Evolutionary conservation across 30 jellyfish, hydroid and myxozoan species (phyloP), one percentile per base, ranked within the genome.

Genomic region (Clytia hemisphaerica): DNA sequence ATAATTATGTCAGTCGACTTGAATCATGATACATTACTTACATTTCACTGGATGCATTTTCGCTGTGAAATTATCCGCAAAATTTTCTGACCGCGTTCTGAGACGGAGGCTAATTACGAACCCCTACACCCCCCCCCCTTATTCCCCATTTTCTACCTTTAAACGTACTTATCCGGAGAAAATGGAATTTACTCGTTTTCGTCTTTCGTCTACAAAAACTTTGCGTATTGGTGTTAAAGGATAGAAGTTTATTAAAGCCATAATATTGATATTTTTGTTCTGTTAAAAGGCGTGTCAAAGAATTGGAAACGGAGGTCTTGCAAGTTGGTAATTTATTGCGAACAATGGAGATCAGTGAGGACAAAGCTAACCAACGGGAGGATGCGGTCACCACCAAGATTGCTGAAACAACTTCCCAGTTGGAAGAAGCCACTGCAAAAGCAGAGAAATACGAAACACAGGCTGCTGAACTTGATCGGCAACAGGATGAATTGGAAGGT

Each of bases 281-380:
- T 53, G 1, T 70, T 34, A 74, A 6, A 31, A 84, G 95, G 68
- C 77, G 90, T 34, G 88, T 74, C 34, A 70, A 65, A 44, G 87
- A 75, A 44, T 87, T 84, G 27, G 95, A 84, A 37, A 75, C 79
- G 15, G 95, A 84, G 45, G 89, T 77, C 78, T 71, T 71, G 65
- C 58, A 61, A 32, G 87, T 84, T 44, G 95, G 95, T 35, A 84
- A 84, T 75, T 65, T 75, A 48, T 54, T 84, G 76, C 83, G 95
- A 25, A 84, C 91, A 48, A 57, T 84, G 92, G 95, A 84, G 53
- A 69, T 84, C 58, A 84, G 95, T 45, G 95, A 84, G 72, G 90
- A 84, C 76, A 75, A 84, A 47, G 95, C 95, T 42, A 76, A 79
- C 2, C 84, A 75, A 49, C 66, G 95, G 44, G 95, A 84, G 55